Base-by-base conservation (phyloP, 2,888 invertebrate genomes). In the Acrobasis repandana region DNA sequence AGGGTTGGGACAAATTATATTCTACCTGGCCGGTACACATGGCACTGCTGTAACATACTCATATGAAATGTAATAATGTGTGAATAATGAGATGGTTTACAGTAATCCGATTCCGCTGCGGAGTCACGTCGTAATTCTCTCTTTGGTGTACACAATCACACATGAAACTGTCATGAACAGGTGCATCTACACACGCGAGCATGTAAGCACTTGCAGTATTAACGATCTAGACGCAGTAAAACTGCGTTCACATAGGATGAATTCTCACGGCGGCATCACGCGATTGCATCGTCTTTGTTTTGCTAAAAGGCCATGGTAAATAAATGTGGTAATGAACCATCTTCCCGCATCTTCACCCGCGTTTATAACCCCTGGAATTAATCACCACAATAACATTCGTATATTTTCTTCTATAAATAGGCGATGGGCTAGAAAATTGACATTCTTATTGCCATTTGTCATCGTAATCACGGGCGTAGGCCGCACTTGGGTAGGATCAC, bases 181-280 rank as follows among this genome's bases (percentile, higher is more conserved):
- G 52, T 52, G 16, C 28, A 11, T 51, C 33, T 51, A 9, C 0
- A 43, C 43, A 43, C 43, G 43, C 43, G 43, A 43, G 6, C 43
- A 14, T 14, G n/a, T 43, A 43, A 14, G 51, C 51, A 51, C 10
- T 51, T 34, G 28, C 28, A 28, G 28, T 51, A 50, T 50, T 28
- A 50, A 50, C 33, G 34, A 51, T 51, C 51, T 34, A 47, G n/a
- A n/a, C n/a, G n/a, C n/a, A n/a, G n/a, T 50, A 43, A 46, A 20
- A 51, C 15, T 51, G 14, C 34, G 34, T 51, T 51, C 51, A 34
- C 51, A 51, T 34, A 33, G 18, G 11, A 28, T 51, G n/a, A 33
- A 51, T 51, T 51, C 51, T 34, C 51, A 51, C 51, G 34, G 33
- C 49, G 10, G n/a, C 9, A 34, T 33, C 51, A 38, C 43, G 43